A percentile compares a stretch with the other conserved stretches of the same genome.
Evolutionary conservation across 1,140 invertebrate species (phyloP).

Genomic region (Drosophila pectinifera): DNA sequence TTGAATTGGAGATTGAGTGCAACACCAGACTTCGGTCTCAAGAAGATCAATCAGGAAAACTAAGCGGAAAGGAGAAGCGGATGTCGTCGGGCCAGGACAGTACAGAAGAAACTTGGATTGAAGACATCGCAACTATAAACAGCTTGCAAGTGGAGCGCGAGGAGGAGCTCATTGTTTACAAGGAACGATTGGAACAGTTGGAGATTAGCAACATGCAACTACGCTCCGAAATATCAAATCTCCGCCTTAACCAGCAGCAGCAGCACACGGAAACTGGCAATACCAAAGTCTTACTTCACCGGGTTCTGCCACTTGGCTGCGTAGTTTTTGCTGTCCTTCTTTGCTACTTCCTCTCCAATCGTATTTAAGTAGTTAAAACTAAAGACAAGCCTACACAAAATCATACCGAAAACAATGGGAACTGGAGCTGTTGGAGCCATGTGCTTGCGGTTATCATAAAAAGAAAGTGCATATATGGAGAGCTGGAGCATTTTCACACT

Average conservation of each 20-base stretch:
- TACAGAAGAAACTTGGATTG: constrained; percentile 51
- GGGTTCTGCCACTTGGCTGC: constrained; percentile 57
- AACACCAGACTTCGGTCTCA: background rate
- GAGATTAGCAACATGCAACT: constrained; percentile 70
- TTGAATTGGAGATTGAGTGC: background rate
- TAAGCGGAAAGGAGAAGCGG: constrained; percentile 3
- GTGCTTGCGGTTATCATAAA: constrained; percentile 9
- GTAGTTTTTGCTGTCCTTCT: constrained; percentile 63
- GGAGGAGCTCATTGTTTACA: constrained; percentile 81
- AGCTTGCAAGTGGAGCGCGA: constrained; percentile 62
- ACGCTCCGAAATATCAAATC: constrained; percentile 63
- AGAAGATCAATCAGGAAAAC: background rate
- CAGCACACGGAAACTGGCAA: background rate
- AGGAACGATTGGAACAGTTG: constrained; percentile 73
- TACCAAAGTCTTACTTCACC: constrained; percentile 26
- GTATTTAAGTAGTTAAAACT: constrained; percentile 43
- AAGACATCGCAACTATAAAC: constrained; percentile 64
- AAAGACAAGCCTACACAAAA: constrained; percentile 9
- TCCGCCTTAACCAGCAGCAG: constrained; percentile 53
- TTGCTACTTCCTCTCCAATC: constrained; percentile 66
- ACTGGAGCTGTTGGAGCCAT: constrained; percentile 13
- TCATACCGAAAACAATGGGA: background rate
- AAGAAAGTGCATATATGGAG: constrained; percentile 13
- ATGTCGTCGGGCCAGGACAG: constrained; percentile 10
- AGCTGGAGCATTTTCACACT: constrained; percentile 48